These are phyloP conservation scores for Paraescarpia echinospica DNA, from an alignment of 1,140 invertebrate genomes.

Conservation along the genomic window DNA sequence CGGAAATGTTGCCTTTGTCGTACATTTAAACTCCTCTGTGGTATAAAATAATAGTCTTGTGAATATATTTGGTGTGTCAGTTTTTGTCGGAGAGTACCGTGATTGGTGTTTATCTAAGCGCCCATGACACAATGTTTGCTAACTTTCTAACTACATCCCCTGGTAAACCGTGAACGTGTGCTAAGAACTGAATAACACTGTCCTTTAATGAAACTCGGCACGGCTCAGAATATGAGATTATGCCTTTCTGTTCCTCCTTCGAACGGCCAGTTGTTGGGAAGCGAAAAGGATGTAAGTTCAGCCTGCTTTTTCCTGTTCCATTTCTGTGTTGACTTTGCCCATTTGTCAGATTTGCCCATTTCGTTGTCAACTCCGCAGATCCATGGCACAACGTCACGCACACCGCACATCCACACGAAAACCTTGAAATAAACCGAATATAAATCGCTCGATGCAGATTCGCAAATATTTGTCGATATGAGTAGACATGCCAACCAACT, in stretches of 20 bases:
- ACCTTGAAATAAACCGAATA: not conserved
- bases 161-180: not conserved
- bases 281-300: conserved; percentile 25
- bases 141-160: not conserved
- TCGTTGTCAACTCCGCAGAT: not conserved
- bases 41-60: not conserved
- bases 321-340: conserved; percentile 15
- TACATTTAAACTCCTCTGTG: not conserved
- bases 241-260: conserved; percentile 20
- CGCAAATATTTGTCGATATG: not conserved
- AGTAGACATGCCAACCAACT: not conserved
- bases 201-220: not conserved
- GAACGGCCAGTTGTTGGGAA: conserved; percentile 18
- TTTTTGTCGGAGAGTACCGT: not conserved
- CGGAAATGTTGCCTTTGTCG: too few species aligned
- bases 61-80: not conserved
- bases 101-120: not conserved
- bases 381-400: not conserved
- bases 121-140: not conserved
- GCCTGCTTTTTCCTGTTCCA: not conserved
- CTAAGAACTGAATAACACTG: not conserved
- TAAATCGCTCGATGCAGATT: not conserved
- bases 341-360: not conserved
- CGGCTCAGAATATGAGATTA: not conserved
- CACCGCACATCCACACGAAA: not conserved